Base-by-base conservation (phyloP, 2,113 vertebrate genomes). In the Pluvialis apricaria region DNA sequence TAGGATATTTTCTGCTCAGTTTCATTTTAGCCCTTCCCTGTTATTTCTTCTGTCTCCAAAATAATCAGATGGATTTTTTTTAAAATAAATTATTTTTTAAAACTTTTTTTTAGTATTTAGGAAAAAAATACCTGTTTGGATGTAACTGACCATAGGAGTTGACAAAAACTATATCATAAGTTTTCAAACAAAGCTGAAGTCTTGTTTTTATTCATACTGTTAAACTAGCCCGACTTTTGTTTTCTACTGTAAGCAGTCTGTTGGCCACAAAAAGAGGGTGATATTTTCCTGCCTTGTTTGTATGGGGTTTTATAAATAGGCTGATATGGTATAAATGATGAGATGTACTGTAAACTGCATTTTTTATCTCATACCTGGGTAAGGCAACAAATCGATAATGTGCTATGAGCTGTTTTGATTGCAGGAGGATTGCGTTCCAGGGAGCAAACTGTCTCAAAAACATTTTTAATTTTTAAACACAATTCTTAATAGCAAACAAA, bases 261-360 rank as follows among this genome's bases (percentile, higher is more conserved):
- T 91, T 68, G 77, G 86, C 94, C 95, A 93, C 94, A 79, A 82
- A 82, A 89, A 97, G 89, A 95, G 68, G 92, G 89, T 91, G 58
- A 47, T 91, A 82, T 88, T 97, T 95, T 97, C 91, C 95, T 97
- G 88, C 92, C 87, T 94, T 94, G 69, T 94, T 94, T 97, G 55
- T 95, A 91, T 97, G 94, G 55, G 34, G 87, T 88, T 95, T 95
- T 97, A 95, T 95, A 85, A 90, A 95, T 71, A 88, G 86, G 91
- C 92, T 79, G 78, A 91, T 95, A 80, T 47, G 80, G 66, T 97
- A 92, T 95, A 95, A 95, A 96, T 95, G 91, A 96, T 79, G 89
- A 97, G 79, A 92, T 97, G 97, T 97, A 97, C 97, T 97, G 96
- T 97, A 97, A 92, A 97, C 95, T 95, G 96, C 97, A 97, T 97